Percentiles rank a stretch among this genome's conserved stretches.
Evolutionary conservation across 2,888 invertebrate genomes (phyloP).

Genomic region (Thymelicus acteon): DNA sequence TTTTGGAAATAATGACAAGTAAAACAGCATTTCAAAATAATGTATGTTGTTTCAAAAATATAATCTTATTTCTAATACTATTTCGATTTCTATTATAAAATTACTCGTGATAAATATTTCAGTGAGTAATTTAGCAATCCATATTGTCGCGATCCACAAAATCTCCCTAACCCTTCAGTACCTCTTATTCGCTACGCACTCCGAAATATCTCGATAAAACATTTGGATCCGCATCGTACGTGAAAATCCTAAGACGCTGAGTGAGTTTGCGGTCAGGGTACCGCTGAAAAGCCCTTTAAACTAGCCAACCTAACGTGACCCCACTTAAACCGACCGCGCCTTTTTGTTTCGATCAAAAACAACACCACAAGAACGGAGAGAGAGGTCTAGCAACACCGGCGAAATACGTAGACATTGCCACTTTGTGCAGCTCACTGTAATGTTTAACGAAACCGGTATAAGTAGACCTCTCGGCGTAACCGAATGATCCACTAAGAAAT

Average conservation of each 20-base stretch:
- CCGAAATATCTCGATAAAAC: conserved; percentile 30
- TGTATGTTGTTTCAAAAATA: too few relatives aligned
- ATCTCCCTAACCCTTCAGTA: conserved; percentile 13
- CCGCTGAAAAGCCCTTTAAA: conserved; percentile 59
- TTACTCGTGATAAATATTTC: not conserved
- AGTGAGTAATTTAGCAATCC: not conserved
- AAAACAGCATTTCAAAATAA: too few relatives aligned
- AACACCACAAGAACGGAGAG: conserved; percentile 50
- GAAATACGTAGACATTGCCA: conserved; percentile 68
- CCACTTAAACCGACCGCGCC: conserved; percentile 50
- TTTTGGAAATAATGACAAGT: too few relatives aligned
- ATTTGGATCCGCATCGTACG: conserved; percentile 34
- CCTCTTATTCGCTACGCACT: not conserved
- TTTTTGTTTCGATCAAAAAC: conserved; percentile 59
- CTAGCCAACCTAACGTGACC: conserved; percentile 52
- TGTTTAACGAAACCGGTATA: conserved; percentile 51
- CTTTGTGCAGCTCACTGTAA: conserved; percentile 72
- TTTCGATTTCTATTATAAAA: too few relatives aligned
- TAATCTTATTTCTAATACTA: too few relatives aligned
- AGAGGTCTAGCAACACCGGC: conserved; percentile 58
- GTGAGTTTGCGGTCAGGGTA: conserved; percentile 61
- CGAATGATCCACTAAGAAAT: conserved; percentile 23
- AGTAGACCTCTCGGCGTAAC: conserved; percentile 12
- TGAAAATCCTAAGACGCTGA: conserved; percentile 53
- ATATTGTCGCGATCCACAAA: not conserved